phyloP scores from a whole-genome alignment of 2,797 vertebrate genomes.

The Corythornis leucogaster region DNA sequence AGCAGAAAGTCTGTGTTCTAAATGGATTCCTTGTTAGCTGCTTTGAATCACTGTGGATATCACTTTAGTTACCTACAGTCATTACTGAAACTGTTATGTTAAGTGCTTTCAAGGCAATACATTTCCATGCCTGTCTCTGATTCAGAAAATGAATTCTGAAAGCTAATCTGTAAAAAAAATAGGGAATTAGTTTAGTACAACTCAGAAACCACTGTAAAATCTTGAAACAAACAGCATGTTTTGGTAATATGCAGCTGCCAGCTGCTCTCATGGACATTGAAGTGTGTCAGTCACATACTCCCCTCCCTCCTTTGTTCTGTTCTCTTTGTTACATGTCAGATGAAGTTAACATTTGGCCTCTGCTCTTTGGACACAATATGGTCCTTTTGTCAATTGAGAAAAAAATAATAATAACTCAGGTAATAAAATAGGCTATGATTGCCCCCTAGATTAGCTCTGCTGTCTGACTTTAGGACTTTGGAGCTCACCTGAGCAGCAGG shows the following conservation, averaged over 20 bases:
- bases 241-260: neutral
- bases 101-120: constrained; percentile 25
- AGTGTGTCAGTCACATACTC: neutral
- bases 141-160: constrained; percentile 31
- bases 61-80: constrained; percentile 35
- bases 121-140: neutral
- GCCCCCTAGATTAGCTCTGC: neutral
- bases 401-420: neutral
- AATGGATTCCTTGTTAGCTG: constrained; percentile 50
- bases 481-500: neutral
- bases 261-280: neutral
- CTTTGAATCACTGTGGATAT: constrained; percentile 41
- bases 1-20: constrained; percentile 32
- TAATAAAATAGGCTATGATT: neutral
- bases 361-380: neutral
- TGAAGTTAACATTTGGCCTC: neutral
- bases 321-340: neutral
- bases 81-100: constrained; percentile 31
- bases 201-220: constrained; percentile 20
- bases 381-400: neutral
- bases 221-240: neutral
- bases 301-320: neutral
- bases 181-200: neutral
- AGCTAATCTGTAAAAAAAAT: constrained; percentile 7
- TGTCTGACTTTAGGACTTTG: neutral